A percentile compares a stretch with the other conserved stretches of the same genome.
phyloP scores from a whole-genome alignment of 2,888 invertebrate species.

The Brachyopa scutellaris region DNA sequence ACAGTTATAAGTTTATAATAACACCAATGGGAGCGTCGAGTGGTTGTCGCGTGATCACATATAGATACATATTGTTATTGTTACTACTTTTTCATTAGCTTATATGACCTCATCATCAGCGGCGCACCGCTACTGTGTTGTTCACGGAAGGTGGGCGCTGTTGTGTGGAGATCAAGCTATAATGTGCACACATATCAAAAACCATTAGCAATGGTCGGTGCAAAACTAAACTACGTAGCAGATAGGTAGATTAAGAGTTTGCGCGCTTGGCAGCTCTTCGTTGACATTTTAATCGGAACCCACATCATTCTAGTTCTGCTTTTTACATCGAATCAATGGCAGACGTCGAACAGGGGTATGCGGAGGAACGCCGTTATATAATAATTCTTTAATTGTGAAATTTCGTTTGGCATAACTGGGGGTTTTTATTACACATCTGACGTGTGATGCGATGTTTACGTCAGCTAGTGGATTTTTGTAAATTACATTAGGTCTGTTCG shows the following conservation, averaged over 20 bases:
- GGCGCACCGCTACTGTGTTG: not conserved
- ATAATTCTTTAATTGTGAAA: conserved; percentile 42
- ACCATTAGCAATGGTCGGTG: conserved; percentile 9
- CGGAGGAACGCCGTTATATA: conserved; percentile 23
- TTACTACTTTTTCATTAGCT: not conserved
- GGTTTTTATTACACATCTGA: conserved; percentile 41
- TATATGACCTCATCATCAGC: conserved; percentile 22
- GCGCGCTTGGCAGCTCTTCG: conserved; percentile 1
- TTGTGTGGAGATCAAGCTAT: conserved; percentile 14
- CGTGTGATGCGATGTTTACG: conserved; percentile 39
- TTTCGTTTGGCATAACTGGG: conserved; percentile 47
- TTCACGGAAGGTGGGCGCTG: not conserved
- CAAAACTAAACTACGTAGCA: conserved; percentile 17
- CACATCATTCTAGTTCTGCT: conserved; percentile 13
- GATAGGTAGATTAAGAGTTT: not conserved
- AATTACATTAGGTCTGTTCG: too few relatives aligned
- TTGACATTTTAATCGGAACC: conserved; percentile 12
- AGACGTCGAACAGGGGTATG: not conserved
- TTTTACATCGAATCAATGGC: not conserved
- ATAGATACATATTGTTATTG: too few relatives aligned
- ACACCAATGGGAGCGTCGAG: too few relatives aligned
- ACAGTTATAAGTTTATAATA: not conserved
- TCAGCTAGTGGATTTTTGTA: conserved; percentile 1
- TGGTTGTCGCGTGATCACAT: not conserved
- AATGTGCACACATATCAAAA: conserved; percentile 1